Evolutionary conservation across 2,113 vertebrate genomes (phyloP), one percentile per base, ranked within the genome.

Genomic region (Lampris incognitus): DNA sequence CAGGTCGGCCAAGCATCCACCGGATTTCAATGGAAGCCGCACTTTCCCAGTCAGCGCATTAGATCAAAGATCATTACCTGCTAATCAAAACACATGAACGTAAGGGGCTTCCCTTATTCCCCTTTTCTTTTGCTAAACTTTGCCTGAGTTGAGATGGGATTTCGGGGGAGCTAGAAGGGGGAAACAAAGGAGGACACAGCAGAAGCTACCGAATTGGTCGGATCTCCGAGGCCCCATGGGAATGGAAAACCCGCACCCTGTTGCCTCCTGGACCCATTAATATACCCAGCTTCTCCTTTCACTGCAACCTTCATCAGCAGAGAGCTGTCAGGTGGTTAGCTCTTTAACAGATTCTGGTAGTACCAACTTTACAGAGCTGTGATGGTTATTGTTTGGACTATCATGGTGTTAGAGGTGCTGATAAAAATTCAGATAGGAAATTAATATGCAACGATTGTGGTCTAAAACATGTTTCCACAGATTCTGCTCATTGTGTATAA

Each of bases 51-150:
- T 94, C 95, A 92, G 93, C 91, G 90, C 89, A 92, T 94, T 93
- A 92, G 92, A 95, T 93, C 93, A 95, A 94, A 95, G 93, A 94
- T 93, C 93, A 91, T 94, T 94, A 93, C 92, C 93, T 94, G 92
- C 91, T 94, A 93, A 94, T 95, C 93, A 95, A 90, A 94, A 95
- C 92, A 93, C 92, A 92, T 92, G 86, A 91, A 92, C 73, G 74
- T 81, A 86, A 91, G 85, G 75, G 80, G 82, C 81, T 89, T 86
- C 83, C 55, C 75, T 77, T 88, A 63, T 70, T 54, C 61, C 44
- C 11, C 60, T 57, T 69, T 66, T 78, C 72, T 68, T 73, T 81
- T 6, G 51, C 71, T 68, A 41, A 11, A 66, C 59, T 59, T 70
- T 76, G 64, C 84, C 13, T 24, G 68, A 40, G 6, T 50, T 46